Evolutionary conservation across 2,888 invertebrate species (phyloP).

Genomic region (Tipula lateralis): DNA sequence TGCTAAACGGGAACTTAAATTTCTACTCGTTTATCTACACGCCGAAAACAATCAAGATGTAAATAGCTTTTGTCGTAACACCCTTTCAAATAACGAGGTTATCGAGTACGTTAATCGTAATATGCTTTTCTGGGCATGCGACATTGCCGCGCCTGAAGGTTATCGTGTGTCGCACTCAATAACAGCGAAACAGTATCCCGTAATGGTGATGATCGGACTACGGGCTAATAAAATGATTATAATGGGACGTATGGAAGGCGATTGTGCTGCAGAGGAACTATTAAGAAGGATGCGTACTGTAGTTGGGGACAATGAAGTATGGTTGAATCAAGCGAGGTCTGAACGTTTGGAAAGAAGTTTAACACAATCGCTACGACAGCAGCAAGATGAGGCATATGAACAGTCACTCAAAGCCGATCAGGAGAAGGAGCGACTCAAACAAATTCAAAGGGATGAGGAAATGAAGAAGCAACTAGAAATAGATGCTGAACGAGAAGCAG

Average conservation of each 20-base stretch:
- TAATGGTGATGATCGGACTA: slow-evolving; percentile 84
- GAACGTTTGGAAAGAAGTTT: slow-evolving; percentile 79
- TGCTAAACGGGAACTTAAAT: slow-evolving; percentile 90
- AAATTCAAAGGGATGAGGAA: slow-evolving; percentile 55
- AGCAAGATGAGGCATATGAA: slow-evolving; percentile 92
- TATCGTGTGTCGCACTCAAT: slow-evolving; percentile 86
- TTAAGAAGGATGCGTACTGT: slow-evolving; percentile 68
- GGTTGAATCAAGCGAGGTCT: slow-evolving; percentile 78
- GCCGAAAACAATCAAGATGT: slow-evolving; percentile 68
- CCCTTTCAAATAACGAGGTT: slow-evolving; percentile 66
- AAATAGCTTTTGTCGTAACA: slow-evolving; percentile 73
- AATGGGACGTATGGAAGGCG: slow-evolving; percentile 84
- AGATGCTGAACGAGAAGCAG: slow-evolving; percentile 51
- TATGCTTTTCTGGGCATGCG: slow-evolving; percentile 92
- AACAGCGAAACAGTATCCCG: slow-evolving; percentile 75
- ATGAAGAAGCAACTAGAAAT: slow-evolving; percentile 52
- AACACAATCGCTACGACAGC: slow-evolving; percentile 77
- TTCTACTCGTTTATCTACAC: slow-evolving; percentile 91
- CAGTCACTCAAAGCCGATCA: slow-evolving; percentile 89
- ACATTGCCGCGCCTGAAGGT: slow-evolving; percentile 82
- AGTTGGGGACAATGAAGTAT: slow-evolving; percentile 80
- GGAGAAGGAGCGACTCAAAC: slow-evolving; percentile 78
- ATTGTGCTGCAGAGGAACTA: slow-evolving; percentile 66
- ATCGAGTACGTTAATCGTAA: slow-evolving; percentile 76
- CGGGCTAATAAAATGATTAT: slow-evolving; percentile 90